These are phyloP conservation scores for Agrochola circellaris DNA, from an alignment of 2,888 invertebrate species.

Conservation along the genomic window DNA sequence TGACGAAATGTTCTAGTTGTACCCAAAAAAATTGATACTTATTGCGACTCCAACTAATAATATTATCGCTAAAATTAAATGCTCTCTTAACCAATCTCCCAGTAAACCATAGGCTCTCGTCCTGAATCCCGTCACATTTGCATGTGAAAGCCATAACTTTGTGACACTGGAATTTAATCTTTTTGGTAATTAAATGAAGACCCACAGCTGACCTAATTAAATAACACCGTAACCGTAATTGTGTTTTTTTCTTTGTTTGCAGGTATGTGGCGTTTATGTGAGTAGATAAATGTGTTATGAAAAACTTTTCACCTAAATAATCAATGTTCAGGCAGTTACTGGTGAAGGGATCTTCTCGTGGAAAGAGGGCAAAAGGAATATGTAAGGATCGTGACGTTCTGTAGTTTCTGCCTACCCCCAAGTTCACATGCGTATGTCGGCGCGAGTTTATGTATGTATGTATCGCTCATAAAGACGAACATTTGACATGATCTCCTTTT, in stretches of 20 bases:
- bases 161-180: conserved; percentile 87
- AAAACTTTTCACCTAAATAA: background rate
- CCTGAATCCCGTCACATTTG: conserved; percentile 76
- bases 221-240: conserved; percentile 68
- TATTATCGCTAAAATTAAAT: background rate
- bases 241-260: conserved; percentile 73
- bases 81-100: conserved; percentile 12
- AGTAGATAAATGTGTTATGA: conserved; percentile 38
- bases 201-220: conserved; percentile 83
- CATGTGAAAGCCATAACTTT: conserved; percentile 87
- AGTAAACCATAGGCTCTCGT: conserved; percentile 54
- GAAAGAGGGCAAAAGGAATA: background rate
- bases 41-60: background rate
- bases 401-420: background rate
- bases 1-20: background rate
- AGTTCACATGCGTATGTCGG: background rate
- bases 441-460: background rate
- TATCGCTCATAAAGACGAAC: background rate
- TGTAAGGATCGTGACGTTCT: background rate
- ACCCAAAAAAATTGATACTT: background rate
- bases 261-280: conserved; percentile 73
- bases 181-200: conserved; percentile 85
- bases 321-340: background rate
- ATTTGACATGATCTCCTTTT: background rate
- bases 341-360: background rate